phyloP scores from a whole-genome alignment of 2,797 vertebrate genomes.

The Pipistrellus nathusii region DNA sequence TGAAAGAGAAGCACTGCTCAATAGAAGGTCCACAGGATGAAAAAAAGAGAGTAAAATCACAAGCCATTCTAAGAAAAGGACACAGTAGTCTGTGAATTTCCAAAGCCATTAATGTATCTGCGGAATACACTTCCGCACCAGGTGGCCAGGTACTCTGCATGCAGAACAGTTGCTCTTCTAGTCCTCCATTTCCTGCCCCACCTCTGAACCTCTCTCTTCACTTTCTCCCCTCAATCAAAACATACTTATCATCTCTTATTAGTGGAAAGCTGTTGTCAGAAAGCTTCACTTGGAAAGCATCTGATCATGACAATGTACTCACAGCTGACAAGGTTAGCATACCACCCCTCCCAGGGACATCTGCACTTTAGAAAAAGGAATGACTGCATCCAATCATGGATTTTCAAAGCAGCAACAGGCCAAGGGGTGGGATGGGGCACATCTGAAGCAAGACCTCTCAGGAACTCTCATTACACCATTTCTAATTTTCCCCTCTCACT shows the following conservation, averaged over 20 bases:
- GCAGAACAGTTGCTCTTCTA: background rate
- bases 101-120: background rate
- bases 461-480: background rate
- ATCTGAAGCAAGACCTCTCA: background rate
- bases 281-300: slow-evolving; percentile 44
- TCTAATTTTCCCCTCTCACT: background rate
- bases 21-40: background rate
- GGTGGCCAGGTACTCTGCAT: background rate
- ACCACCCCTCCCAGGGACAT: background rate
- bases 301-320: slow-evolving; percentile 61
- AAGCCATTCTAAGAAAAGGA: background rate
- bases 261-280: slow-evolving; percentile 58
- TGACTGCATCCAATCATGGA: background rate
- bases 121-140: background rate
- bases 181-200: background rate
- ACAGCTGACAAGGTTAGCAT: slow-evolving; percentile 49
- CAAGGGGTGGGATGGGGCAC: background rate
- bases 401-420: slow-evolving; percentile 32
- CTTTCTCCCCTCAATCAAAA: slow-evolving; percentile 47
- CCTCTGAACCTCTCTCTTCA: slow-evolving; percentile 13
- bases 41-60: background rate
- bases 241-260: slow-evolving; percentile 60
- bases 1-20: slow-evolving; percentile 80
- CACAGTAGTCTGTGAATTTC: background rate
- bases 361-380: slow-evolving; percentile 45